These are phyloP conservation scores for Pelagia noctiluca DNA, from an alignment of 30 jellyfish, hydroid and myxozoan genomes.

Conservation along the genomic window DNA sequence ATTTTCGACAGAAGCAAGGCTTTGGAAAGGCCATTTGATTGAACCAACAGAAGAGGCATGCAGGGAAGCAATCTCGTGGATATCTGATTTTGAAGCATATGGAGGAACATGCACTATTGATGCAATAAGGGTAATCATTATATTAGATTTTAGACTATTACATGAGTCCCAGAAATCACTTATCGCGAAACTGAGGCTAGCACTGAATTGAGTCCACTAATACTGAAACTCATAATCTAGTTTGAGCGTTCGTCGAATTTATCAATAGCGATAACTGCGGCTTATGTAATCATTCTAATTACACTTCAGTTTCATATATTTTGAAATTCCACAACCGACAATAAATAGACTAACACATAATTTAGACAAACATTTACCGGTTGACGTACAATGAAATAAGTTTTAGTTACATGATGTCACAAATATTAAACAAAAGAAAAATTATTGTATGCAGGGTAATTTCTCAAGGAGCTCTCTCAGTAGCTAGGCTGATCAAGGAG, in stretches of 20 bases:
- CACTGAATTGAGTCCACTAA: not conserved
- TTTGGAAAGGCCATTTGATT: conserved; percentile 51
- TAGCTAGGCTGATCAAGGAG: too few relatives aligned
- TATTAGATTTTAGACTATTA: not conserved
- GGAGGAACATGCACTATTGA: conserved; percentile 87
- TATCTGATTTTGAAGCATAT: conserved; percentile 62
- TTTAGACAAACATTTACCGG: too few relatives aligned
- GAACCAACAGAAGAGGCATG: conserved; percentile 61
- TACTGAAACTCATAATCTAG: not conserved
- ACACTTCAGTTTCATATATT: too few relatives aligned
- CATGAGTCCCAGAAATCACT: not conserved
- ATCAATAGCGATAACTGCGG: too few relatives aligned
- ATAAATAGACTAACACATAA: too few relatives aligned
- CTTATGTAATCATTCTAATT: too few relatives aligned
- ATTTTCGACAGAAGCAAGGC: conserved; percentile 64
- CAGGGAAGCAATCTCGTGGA: conserved; percentile 74
- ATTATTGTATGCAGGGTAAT: too few relatives aligned
- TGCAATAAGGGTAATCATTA: conserved; percentile 67
- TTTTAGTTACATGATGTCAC: too few relatives aligned
- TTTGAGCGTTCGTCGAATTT: not conserved
- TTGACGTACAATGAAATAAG: too few relatives aligned
- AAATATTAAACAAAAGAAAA: too few relatives aligned
- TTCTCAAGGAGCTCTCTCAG: too few relatives aligned
- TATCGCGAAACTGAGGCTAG: not conserved
- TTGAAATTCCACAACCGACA: too few relatives aligned